These are phyloP conservation scores for Stenchaetothrips biformis DNA, from an alignment of 2,888 invertebrate species.

Conservation along the genomic window DNA sequence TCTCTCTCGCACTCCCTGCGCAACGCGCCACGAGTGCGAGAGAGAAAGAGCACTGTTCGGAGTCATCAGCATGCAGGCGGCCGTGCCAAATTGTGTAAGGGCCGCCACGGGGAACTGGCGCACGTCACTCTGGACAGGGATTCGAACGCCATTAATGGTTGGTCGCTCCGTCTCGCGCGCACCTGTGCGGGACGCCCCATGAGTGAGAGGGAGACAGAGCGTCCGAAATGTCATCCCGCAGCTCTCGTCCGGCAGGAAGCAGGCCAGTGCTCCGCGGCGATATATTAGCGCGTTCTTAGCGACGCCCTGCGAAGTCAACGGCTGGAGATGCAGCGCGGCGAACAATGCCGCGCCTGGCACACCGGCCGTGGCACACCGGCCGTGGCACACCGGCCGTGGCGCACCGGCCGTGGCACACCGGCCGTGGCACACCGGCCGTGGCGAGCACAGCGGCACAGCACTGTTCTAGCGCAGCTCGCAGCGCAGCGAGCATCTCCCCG, in stretches of 20 bases:
- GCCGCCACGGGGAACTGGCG: background rate
- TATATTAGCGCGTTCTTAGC: background rate
- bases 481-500: background rate
- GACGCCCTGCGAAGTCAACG: background rate
- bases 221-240: background rate
- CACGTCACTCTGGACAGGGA: too few species aligned
- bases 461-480: background rate
- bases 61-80: background rate
- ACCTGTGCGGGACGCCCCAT: background rate
- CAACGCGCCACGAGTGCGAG: too few species aligned
- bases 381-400: too few species aligned
- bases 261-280: background rate
- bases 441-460: too few species aligned
- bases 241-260: background rate
- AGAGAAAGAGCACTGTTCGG: background rate
- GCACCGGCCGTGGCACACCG: too few species aligned
- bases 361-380: too few species aligned
- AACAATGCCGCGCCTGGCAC: too few species aligned
- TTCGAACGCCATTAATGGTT: too few species aligned
- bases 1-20: background rate
- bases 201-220: background rate
- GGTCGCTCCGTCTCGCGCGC: too few species aligned
- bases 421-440: too few species aligned
- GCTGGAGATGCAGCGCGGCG: background rate
- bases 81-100: constrained; percentile 1